These are phyloP conservation scores for Lasioglossum villosulum DNA, from an alignment of 2,888 invertebrate species.

Conservation along the genomic window DNA sequence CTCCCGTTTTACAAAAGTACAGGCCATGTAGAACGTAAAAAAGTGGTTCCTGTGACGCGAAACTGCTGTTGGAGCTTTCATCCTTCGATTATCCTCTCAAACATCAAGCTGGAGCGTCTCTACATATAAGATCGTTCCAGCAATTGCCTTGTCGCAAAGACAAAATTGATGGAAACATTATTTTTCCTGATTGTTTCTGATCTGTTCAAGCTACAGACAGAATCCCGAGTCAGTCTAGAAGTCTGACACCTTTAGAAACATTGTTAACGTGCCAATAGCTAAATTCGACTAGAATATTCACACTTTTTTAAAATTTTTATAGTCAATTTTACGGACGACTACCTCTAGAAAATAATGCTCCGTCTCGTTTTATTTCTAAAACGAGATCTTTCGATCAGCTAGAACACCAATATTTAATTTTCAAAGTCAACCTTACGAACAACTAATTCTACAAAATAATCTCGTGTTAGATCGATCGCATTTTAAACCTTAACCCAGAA, in stretches of 20 bases:
- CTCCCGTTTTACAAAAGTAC: slow-evolving; percentile 15
- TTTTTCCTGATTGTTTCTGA: neutral
- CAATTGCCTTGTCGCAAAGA: neutral
- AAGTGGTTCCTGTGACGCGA: neutral
- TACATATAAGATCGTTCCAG: neutral
- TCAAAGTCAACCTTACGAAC: neutral
- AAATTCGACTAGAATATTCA: neutral
- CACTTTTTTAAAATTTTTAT: neutral
- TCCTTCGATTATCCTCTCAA: neutral
- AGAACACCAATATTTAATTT: neutral
- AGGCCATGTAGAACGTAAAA: slow-evolving; percentile 18
- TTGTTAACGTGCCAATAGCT: neutral
- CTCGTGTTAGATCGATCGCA: neutral
- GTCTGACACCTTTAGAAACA: neutral
- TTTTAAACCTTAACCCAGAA: neutral
- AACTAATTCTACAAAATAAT: neutral
- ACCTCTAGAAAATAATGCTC: neutral
- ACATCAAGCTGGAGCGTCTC: neutral
- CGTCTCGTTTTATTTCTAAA: neutral
- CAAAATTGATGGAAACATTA: neutral
- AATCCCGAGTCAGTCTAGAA: neutral
- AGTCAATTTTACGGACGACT: neutral
- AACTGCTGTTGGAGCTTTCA: neutral
- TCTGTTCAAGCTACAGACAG: neutral
- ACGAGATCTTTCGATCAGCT: no score